Conservation (phyloP, 2,888 invertebrate genomes). For the Hirtodrosophila histrioides region DNA sequence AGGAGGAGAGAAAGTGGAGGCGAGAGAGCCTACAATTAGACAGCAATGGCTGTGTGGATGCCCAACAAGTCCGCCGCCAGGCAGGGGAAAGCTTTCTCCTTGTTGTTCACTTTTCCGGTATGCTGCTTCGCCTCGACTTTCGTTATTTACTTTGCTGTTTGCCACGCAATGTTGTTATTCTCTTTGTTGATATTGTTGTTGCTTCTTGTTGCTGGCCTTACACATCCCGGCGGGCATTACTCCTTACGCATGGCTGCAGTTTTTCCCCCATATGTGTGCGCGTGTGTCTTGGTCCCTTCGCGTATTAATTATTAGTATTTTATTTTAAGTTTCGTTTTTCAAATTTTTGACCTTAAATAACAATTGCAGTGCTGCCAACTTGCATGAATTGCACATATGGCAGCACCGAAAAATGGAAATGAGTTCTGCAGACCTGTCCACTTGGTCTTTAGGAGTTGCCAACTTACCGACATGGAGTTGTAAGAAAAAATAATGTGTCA, state of each 20-base stretch:
- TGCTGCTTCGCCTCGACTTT: slow-evolving; percentile 44
- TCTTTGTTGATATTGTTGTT: slow-evolving; percentile 26
- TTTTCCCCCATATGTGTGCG: slow-evolving; percentile 6
- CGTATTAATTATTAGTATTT: slow-evolving; percentile 5
- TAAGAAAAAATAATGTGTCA: no score
- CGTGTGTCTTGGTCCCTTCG: not conserved
- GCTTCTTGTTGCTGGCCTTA: slow-evolving; percentile 17
- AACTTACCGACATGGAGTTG: no score
- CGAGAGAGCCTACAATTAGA: slow-evolving; percentile 4
- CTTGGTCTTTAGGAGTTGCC: no score
- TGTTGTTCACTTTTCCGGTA: slow-evolving; percentile 58
- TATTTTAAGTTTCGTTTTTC: slow-evolving; percentile 2
- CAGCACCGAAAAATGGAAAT: no score
- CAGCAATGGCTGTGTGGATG: slow-evolving; percentile 9
- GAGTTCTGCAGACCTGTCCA: no score
- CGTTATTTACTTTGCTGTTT: slow-evolving; percentile 37
- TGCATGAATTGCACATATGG: no score
- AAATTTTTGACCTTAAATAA: not conserved
- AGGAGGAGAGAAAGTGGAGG: slow-evolving; percentile 9
- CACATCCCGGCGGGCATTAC: slow-evolving; percentile 65
- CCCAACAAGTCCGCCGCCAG: slow-evolving; percentile 32
- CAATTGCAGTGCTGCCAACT: no score
- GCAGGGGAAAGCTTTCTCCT: slow-evolving; percentile 19
- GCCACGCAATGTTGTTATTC: slow-evolving; percentile 15
- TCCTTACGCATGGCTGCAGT: slow-evolving; percentile 62